phyloP scores from a whole-genome alignment of 2,797 vertebrate species.

The Oceanodroma leucorhoa region DNA sequence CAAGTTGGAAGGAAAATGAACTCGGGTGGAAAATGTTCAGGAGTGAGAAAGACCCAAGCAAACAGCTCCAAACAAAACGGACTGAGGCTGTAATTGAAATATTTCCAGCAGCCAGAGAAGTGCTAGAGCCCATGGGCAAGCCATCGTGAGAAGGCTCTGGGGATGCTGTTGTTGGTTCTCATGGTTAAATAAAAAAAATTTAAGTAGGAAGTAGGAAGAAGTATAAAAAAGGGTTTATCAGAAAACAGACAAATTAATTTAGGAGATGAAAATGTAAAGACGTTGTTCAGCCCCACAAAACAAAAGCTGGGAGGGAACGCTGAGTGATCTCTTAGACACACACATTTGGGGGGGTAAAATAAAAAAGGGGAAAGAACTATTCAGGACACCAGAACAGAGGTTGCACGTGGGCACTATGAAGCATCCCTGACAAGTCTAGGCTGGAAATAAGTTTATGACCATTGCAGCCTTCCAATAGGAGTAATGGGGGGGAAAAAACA shows the following conservation, averaged over 20 bases:
- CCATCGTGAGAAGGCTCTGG: rapidly evolving
- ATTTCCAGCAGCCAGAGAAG: not conserved
- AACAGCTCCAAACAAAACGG: not conserved
- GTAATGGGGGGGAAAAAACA: slow-evolving; percentile 56
- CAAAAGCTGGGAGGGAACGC: not conserved
- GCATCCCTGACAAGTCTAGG: slow-evolving; percentile 16
- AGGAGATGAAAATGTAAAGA: not conserved
- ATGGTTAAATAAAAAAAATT: not conserved
- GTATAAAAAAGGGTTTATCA: not conserved
- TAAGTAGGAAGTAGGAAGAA: not conserved
- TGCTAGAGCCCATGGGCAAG: not conserved
- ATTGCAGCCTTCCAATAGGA: slow-evolving; percentile 42
- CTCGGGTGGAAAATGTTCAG: not conserved
- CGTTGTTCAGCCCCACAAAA: not conserved
- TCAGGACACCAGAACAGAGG: slow-evolving; percentile 22
- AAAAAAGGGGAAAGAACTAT: not conserved
- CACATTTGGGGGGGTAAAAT: not conserved
- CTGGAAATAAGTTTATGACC: slow-evolving; percentile 56
- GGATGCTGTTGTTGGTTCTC: rapidly evolving
- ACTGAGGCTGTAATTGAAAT: not conserved
- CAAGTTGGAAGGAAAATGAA: not conserved
- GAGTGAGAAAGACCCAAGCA: not conserved
- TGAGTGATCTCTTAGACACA: not conserved
- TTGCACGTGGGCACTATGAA: slow-evolving; percentile 30
- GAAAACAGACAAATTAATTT: not conserved